Evolutionary conservation across 2,113 vertebrate species (phyloP).

Genomic region (Xyrauchen texanus): DNA sequence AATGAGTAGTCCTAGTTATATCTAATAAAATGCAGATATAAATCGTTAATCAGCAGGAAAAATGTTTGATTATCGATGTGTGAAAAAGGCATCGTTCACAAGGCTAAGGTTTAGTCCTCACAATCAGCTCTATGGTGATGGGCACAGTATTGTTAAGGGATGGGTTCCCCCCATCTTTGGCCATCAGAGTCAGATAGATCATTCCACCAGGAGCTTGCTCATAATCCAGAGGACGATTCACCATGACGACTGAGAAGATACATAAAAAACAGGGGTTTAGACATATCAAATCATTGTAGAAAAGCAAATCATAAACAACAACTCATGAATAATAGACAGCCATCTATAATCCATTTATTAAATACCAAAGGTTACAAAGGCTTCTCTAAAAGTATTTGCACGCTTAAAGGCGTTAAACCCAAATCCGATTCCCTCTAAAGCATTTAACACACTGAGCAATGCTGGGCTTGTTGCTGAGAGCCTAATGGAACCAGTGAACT

Average conservation of each 20-base stretch:
- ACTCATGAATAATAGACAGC: background rate
- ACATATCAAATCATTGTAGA: background rate
- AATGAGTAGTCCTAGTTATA: too few relatives aligned
- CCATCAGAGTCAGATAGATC: slow-evolving; percentile 90
- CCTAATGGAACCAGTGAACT: background rate
- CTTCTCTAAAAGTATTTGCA: slow-evolving; percentile 25
- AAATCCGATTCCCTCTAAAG: slow-evolving; percentile 5
- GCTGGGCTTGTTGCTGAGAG: background rate
- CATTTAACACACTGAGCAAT: background rate
- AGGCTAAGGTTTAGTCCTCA: slow-evolving; percentile 74
- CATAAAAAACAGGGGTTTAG: background rate
- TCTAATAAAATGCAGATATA: too few relatives aligned
- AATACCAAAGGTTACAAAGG: slow-evolving; percentile 21
- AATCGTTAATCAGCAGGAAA: too few relatives aligned
- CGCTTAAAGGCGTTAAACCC: slow-evolving; percentile 24
- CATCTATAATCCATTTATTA: slow-evolving; percentile 7
- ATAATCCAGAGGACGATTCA: slow-evolving; percentile 89
- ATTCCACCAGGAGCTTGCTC: slow-evolving; percentile 85
- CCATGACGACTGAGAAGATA: slow-evolving; percentile 82
- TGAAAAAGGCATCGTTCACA: too few relatives aligned
- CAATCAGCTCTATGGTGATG: slow-evolving; percentile 90
- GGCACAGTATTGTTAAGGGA: slow-evolving; percentile 88
- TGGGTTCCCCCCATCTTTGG: slow-evolving; percentile 84
- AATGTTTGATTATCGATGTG: too few relatives aligned
- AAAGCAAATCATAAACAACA: background rate